These are phyloP conservation scores for Cheilosia scutellata DNA, from an alignment of 2,888 invertebrate species.

Conservation along the genomic window DNA sequence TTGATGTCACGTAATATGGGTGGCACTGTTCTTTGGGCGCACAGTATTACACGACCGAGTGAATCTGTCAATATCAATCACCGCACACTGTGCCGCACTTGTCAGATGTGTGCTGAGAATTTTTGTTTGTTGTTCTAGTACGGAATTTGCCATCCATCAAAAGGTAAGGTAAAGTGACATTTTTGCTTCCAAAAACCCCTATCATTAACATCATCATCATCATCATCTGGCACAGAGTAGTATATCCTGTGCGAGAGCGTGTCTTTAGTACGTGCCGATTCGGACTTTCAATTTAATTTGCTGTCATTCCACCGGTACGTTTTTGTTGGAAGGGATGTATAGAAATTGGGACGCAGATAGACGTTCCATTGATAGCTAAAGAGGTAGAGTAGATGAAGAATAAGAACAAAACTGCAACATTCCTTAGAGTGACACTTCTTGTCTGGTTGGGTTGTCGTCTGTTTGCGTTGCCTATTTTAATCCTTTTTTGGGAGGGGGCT, in stretches of 20 bases:
- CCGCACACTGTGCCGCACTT: constrained; percentile 39
- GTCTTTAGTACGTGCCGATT: constrained; percentile 67
- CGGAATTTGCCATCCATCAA: constrained; percentile 44
- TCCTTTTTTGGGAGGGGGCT: constrained; percentile 43
- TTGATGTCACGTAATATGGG: constrained; percentile 73
- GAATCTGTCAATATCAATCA: constrained; percentile 74
- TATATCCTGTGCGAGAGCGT: constrained; percentile 46
- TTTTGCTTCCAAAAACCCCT: constrained; percentile 35
- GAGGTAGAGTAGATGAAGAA: background rate
- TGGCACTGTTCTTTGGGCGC: constrained; percentile 23
- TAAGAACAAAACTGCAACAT: constrained; percentile 54
- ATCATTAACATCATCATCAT: constrained; percentile 57
- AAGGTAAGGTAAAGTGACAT: constrained; percentile 38
- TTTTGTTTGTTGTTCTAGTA: constrained; percentile 1
- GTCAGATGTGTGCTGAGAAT: constrained; percentile 21
- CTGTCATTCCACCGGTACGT: constrained; percentile 49
- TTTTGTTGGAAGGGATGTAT: background rate
- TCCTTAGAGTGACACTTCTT: constrained; percentile 43
- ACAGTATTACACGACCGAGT: constrained; percentile 69
- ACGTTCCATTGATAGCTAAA: background rate
- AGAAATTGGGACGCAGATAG: constrained; percentile 2
- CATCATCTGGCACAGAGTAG: constrained; percentile 46
- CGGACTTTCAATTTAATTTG: constrained; percentile 70
- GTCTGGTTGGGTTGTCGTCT: constrained; percentile 9
- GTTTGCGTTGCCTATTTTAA: constrained; percentile 49